phyloP scores from a whole-genome alignment of 2,888 invertebrate genomes.

The Homarus gammarus region DNA sequence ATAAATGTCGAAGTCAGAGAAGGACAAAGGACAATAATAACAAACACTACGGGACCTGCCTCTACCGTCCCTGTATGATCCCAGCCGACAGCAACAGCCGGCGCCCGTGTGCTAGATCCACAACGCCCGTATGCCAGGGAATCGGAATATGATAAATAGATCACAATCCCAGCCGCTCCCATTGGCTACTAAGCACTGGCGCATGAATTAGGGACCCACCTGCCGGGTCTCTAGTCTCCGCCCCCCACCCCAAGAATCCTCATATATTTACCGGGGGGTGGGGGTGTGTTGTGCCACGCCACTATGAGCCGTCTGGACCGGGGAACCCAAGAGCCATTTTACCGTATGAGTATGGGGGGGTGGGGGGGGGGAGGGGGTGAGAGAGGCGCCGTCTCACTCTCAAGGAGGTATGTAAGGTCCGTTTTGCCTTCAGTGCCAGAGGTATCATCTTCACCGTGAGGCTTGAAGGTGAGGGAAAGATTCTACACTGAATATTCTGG shows the following conservation, averaged over 20 bases:
- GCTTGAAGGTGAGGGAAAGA: constrained; percentile 9
- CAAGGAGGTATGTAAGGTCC: constrained; percentile 45
- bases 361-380: neutral
- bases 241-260: constrained; percentile 37
- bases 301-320: constrained; percentile 23
- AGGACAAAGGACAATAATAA: no score
- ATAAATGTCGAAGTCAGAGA: no score
- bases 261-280: constrained; percentile 31
- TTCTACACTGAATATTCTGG: no score
- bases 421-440: constrained; percentile 36
- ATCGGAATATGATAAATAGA: constrained; percentile 58
- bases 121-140: constrained; percentile 26
- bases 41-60: no score
- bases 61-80: no score
- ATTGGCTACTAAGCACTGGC: constrained; percentile 50
- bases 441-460: constrained; percentile 42
- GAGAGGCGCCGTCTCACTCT: constrained; percentile 5
- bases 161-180: constrained; percentile 37
- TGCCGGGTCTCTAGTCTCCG: constrained; percentile 38
- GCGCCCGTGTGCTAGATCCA: neutral
- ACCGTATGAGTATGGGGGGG: neutral
- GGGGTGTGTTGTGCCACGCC: constrained; percentile 14
- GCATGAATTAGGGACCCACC: constrained; percentile 48
- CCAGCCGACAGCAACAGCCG: neutral
- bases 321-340: no score